phyloP scores from a whole-genome alignment of 2,113 vertebrate genomes.

The Pygoscelis adeliae region DNA sequence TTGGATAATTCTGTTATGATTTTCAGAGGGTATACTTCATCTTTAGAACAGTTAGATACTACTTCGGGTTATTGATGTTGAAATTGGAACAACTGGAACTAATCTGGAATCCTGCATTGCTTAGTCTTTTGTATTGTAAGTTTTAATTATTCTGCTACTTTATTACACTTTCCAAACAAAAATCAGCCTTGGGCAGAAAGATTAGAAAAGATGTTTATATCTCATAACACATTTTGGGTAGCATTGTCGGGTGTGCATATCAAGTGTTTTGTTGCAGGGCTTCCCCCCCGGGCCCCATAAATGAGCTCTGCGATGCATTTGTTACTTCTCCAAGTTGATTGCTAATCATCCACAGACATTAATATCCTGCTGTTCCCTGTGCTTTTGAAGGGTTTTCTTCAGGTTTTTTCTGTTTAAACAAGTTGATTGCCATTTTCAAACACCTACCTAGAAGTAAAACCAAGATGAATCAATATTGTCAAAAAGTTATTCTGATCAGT shows the following conservation, averaged over 20 bases:
- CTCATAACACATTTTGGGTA: background rate
- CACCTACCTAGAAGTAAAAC: background rate
- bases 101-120: constrained; percentile 18
- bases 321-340: background rate
- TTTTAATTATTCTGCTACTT: constrained; percentile 53
- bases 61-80: background rate
- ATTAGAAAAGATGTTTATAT: constrained; percentile 17
- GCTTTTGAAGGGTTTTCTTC: background rate
- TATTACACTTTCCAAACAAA: background rate
- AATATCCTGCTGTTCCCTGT: background rate
- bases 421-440: background rate
- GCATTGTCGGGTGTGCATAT: background rate
- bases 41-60: constrained; percentile 14
- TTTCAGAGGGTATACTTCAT: constrained; percentile 35
- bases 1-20: background rate
- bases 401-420: background rate
- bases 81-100: constrained; percentile 40
- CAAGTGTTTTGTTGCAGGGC: background rate
- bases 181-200: constrained; percentile 18
- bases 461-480: background rate
- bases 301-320: background rate
- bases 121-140: constrained; percentile 35
- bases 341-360: background rate
- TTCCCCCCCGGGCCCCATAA: background rate
- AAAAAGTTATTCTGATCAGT: background rate